Conservation (phyloP, 2,797 vertebrate genomes). For the Galagoides demidoff region DNA sequence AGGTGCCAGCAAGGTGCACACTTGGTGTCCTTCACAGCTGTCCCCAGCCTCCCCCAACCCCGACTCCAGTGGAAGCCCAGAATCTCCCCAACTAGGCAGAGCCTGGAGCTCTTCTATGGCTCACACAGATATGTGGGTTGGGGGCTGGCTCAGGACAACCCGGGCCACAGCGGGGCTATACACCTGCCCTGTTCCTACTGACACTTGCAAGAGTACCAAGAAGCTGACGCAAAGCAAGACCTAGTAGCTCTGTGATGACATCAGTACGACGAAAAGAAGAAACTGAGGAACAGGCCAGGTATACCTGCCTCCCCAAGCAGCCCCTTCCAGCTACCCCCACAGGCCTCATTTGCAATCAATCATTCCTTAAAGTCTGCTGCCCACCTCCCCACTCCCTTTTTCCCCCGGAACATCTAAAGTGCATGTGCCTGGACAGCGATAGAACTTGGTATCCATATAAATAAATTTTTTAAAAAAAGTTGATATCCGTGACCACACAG, state of each 20-base stretch:
- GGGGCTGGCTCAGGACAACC: not conserved
- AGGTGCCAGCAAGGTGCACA: not conserved
- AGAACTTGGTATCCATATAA: rapidly evolving
- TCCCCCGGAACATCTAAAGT: not conserved
- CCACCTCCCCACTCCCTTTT: too few species aligned
- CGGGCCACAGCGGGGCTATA: rapidly evolving
- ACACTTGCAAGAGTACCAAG: not conserved
- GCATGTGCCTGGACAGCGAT: rapidly evolving
- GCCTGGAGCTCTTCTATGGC: too few species aligned
- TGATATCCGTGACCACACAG: rapidly evolving
- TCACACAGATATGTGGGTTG: rapidly evolving
- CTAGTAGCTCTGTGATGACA: rapidly evolving
- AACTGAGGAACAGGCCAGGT: rapidly evolving
- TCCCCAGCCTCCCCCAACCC: rapidly evolving
- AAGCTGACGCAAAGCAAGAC: not conserved
- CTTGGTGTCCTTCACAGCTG: not conserved
- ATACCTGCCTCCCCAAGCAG: rapidly evolving
- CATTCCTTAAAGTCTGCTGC: not conserved
- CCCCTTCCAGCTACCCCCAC: rapidly evolving
- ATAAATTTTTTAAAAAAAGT: too few species aligned
- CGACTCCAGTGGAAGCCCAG: rapidly evolving
- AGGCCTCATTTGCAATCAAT: rapidly evolving
- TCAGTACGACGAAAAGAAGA: too few species aligned
- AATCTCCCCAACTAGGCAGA: rapidly evolving
- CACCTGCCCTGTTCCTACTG: not conserved